phyloP scores from a whole-genome alignment of 2,113 vertebrate genomes.

The Balaenoptera acutorostrata region DNA sequence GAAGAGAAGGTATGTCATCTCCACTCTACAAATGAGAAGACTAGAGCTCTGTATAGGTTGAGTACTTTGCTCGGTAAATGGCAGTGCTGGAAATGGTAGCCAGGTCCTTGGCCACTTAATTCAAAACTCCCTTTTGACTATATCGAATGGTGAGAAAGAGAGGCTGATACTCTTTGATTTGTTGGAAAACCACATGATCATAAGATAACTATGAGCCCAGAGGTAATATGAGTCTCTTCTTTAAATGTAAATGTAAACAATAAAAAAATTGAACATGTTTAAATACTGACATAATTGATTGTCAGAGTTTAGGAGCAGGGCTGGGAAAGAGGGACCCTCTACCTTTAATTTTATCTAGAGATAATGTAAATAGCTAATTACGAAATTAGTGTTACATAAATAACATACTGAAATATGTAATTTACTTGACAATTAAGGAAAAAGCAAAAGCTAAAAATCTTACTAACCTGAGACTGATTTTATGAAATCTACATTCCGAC shows the following conservation, averaged over 20 bases:
- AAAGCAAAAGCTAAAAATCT: constrained; percentile 34
- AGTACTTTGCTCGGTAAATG: not conserved
- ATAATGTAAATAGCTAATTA: not conserved
- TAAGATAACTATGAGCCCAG: not conserved
- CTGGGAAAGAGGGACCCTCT: not conserved
- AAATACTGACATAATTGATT: not conserved
- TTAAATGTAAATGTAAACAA: constrained; percentile 19
- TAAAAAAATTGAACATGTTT: not conserved
- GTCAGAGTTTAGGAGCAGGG: not conserved
- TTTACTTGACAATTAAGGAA: constrained; percentile 7
- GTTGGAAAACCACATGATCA: not conserved
- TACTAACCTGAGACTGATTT: not conserved
- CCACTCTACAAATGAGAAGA: not conserved
- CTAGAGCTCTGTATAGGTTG: not conserved
- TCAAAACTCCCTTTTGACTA: not conserved
- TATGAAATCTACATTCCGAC: not conserved
- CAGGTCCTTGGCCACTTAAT: not conserved
- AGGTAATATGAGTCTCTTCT: not conserved
- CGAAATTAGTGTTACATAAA: not conserved
- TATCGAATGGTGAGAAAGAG: not conserved
- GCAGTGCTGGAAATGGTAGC: not conserved
- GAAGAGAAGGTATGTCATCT: not conserved
- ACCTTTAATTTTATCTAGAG: not conserved
- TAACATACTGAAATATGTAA: not conserved
- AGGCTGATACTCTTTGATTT: not conserved